Conservation (phyloP, 2,888 invertebrate species). For the Volucella inanis region DNA sequence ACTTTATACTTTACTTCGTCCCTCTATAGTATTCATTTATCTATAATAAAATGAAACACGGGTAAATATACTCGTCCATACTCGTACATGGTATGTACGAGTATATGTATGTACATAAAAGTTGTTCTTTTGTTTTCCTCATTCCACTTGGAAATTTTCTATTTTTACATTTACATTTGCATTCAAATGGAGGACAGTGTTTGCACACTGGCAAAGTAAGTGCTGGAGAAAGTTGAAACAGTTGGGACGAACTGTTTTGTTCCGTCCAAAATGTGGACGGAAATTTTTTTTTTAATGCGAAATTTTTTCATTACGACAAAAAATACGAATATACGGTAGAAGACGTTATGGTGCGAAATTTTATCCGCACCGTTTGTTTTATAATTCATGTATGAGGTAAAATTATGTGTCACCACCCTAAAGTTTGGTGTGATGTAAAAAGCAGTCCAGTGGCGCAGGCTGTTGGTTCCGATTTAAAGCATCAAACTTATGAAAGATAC, state of each 20-base stretch:
- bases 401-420: conserved; percentile 27
- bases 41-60: too few relatives aligned
- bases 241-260: conserved; percentile 3
- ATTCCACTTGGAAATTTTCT: conserved; percentile 38
- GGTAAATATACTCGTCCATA: conserved; percentile 6
- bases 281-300: too few relatives aligned
- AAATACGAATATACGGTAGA: neutral
- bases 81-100: too few relatives aligned
- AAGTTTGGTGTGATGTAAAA: conserved; percentile 1
- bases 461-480: conserved; percentile 1
- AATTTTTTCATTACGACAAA: neutral
- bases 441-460: neutral
- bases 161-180: conserved; percentile 38
- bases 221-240: conserved; percentile 15
- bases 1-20: conserved; percentile 15
- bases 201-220: conserved; percentile 3
- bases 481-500: conserved; percentile 9
- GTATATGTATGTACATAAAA: conserved; percentile 20
- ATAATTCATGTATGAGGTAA: conserved; percentile 21
- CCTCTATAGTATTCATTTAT: neutral
- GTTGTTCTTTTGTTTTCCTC: neutral
- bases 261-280: neutral
- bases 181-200: conserved; percentile 15
- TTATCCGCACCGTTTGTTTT: conserved; percentile 24
- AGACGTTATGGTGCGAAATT: conserved; percentile 10